Base-by-base conservation (phyloP, 1,140 invertebrate species). In the Drosophila busckii region DNA sequence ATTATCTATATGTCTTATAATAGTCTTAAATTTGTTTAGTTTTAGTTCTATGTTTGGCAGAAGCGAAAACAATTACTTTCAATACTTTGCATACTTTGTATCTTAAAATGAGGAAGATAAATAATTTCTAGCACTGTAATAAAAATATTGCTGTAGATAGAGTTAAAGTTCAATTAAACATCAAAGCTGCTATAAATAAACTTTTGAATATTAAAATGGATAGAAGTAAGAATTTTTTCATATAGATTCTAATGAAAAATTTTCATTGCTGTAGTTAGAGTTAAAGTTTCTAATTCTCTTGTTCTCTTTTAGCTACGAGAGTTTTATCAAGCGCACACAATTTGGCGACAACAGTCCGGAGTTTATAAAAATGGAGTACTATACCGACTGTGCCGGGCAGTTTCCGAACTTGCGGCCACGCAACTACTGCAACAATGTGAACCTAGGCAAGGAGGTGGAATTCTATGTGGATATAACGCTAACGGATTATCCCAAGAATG, bases 381-480 rank as follows among this genome's bases (percentile, higher is more conserved):
- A 88, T 34, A 90, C 89, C 1, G 88, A 90, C 34, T 92, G 91
- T 64, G 89, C 89, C 25, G 85, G 87, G 4, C 84, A 87, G 8
- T 62, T 67, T 38, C 61, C 66, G 1, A 45, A 20, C 2, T 35
- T 85, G 86, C 62, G 75, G 70, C 28, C 88, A 87, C 59, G 70
- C 53, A 88, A 88, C 8, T 88, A 86, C 2, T 92, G 91, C 65
- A 88, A 88, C 31, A 89, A 90, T 37, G 89, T 91, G 4, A 85
- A 88, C 50, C 84, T 88, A 56, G 90, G 90, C 22, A 89, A 89
- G 68, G 88, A 89, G 23, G 88, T 91, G 13, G 88, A 89, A 49
- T 92, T 91, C 70, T 89, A 88, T 59, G 88, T 90, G 12, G 88
- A 90, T 66, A 70, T 91, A n/a, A 90, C 87, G 1, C 75, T 91